Base-by-base conservation (phyloP, 1,140 invertebrate species). In the Sesamia nonagrioides region DNA sequence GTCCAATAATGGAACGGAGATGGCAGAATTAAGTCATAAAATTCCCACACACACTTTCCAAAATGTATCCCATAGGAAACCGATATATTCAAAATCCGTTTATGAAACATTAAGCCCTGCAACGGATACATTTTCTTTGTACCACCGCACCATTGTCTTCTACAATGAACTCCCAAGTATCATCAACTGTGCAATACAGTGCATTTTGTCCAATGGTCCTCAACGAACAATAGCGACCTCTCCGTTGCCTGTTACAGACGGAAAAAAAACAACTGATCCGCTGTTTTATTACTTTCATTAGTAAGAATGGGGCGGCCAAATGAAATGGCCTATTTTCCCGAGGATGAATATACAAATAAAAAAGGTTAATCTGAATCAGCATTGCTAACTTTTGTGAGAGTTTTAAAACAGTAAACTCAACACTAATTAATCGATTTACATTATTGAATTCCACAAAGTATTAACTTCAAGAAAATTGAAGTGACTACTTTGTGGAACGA, bases 211-310 rank as follows among this genome's bases (percentile, higher is more conserved):
- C 42, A 17, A 7, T 13, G 5, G 50, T 69, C 42, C 66, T 69
- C 42, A 15, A 50, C 18, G 42, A 50, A 69, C 66, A 69, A 69
- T 50, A 33, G 21, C 13, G 5, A 33, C 42, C 6, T 33, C 66
- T 63, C 66, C 18, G 45, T 45, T 50, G 21, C 33, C 66, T 68
- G 13, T 6, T n/a, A 27, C 21, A 33, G 66, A 6, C 18, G 13
- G 42, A 42, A 69, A 42, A 69, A 42, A 61, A 69, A 50, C 42
- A 69, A 69, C 11, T 27, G 42, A 69, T n/a, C 33, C 42, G 66
- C 21, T 21, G 66, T 48, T 69, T 27, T 69, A 66, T 2, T 11
- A 33, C 66, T 27, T 27, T 48, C 66, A 69, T 69, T 21, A 69
- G 66, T 50, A 6, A 21, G 18, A 48, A 69, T 33, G 50, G 48